Percentiles rank a stretch among this genome's conserved stretches.
These are phyloP conservation scores for Pterocles gutturalis DNA, from an alignment of 2,113 vertebrate genomes.

Conservation along the genomic window DNA sequence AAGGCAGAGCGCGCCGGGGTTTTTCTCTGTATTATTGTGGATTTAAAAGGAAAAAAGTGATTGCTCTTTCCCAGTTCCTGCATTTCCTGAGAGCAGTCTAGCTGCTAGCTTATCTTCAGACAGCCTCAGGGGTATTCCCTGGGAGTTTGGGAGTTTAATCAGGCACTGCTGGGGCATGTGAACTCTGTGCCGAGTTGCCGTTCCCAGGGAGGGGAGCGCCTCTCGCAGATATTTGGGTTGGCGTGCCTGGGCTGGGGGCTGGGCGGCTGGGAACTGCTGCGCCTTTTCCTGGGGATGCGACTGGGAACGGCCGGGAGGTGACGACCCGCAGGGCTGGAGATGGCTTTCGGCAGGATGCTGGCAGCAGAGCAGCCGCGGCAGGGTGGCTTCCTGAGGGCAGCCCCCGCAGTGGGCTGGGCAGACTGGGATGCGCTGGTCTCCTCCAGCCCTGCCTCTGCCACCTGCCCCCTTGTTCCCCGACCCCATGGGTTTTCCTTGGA, in stretches of 20 bases:
- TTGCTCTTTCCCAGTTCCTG: constrained; percentile 47
- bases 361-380: rapidly evolving
- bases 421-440: too few species aligned
- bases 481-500: background rate
- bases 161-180: constrained; percentile 65
- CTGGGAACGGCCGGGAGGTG: background rate
- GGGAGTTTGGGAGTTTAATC: constrained; percentile 57
- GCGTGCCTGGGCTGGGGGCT: constrained; percentile 61
- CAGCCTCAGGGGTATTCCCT: constrained; percentile 63
- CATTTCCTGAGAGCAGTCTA: constrained; percentile 49
- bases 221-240: constrained; percentile 64
- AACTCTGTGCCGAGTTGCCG: background rate
- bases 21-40: background rate
- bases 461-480: background rate
- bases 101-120: constrained; percentile 63
- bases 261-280: constrained; percentile 42
- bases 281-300: constrained; percentile 13
- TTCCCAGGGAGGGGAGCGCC: constrained; percentile 64
- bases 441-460: background rate
- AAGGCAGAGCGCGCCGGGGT: background rate
- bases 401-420: rapidly evolving
- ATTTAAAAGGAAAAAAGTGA: background rate
- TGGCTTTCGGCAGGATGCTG: background rate
- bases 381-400: background rate
- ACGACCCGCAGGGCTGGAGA: rapidly evolving